Percentiles rank a stretch among this genome's conserved stretches.
phyloP scores from a whole-genome alignment of 2,888 invertebrate species.

The Nysson spinosus region DNA sequence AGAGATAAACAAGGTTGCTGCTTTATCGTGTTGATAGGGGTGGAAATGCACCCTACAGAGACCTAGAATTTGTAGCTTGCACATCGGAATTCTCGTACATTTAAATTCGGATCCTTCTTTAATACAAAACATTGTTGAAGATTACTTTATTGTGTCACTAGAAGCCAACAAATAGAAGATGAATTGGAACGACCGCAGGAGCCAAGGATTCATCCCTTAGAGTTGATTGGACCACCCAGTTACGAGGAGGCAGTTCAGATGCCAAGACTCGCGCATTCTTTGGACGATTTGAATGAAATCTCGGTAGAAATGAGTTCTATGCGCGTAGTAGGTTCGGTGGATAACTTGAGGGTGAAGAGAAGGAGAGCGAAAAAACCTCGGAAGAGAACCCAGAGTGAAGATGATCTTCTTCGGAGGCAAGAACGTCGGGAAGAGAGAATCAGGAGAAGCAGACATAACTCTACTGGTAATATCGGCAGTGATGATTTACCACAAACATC shows the following conservation, averaged over 20 bases:
- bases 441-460: constrained; percentile 51
- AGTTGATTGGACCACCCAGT: constrained; percentile 84
- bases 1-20: too few species aligned
- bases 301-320: constrained; percentile 64
- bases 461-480: constrained; percentile 37
- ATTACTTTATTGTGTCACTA: background rate
- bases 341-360: constrained; percentile 67
- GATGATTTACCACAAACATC: constrained; percentile 6
- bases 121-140: background rate
- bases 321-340: constrained; percentile 67
- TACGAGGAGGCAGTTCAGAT: constrained; percentile 88
- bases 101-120: too few species aligned
- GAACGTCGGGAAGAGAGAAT: constrained; percentile 64
- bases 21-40: too few species aligned
- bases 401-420: constrained; percentile 65
- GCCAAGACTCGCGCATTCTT: constrained; percentile 81
- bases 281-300: constrained; percentile 69
- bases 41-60: too few species aligned
- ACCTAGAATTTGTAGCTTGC: too few species aligned
- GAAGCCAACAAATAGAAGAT: constrained; percentile 55
- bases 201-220: constrained; percentile 79
- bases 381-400: constrained; percentile 68
- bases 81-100: too few species aligned
- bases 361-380: constrained; percentile 58
- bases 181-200: constrained; percentile 73